Evolutionary conservation across 2,113 vertebrate species (phyloP), one percentile per base, ranked within the genome.

Genomic region (Rana temporaria): DNA sequence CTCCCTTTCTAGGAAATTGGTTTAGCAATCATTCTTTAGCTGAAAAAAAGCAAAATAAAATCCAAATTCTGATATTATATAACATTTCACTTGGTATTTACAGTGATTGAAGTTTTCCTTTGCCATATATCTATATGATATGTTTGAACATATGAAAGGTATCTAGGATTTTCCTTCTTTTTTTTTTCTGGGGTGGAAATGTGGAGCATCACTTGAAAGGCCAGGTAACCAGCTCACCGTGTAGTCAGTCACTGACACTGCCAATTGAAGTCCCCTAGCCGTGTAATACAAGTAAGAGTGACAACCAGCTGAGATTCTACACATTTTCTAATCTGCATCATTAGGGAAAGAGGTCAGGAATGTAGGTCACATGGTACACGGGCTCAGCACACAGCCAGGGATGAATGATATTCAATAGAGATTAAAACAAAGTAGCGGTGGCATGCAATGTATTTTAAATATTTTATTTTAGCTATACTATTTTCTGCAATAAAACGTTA

Each of bases 301-400:
- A 57, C 34, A 63, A 16, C 24, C 60, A 22, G 55, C 70, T 20
- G 48, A 57, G 79, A 42, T 56, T 42, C 12, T 75, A 11, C 66
- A 62, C 11, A 68, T 66, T 60, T 56, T 24, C 62, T 30, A 73
- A 67, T 55, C 55, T 82, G 53, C 71, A 82, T 82, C 71, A 75
- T 65, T 82, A 73, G 68, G 69, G 80, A 82, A 75, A 19, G 53
- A 75, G 80, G 80, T 82, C 80, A 75, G 59, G 57, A 82, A 82
- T 70, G 68, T 73, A 73, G 79, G 79, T 65, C 62, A 73, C 32
- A 55, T 56, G 48, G 64, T 74, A 63, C 59, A 65, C 52, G 22
- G 18, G 69, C 59, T 32, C 34, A 48, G 42, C 12, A 14, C 55
- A 42, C 38, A 42, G 18, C 26, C 15, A 6, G 52, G 66, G 52